A percentile compares a stretch with the other conserved stretches of the same genome.
Conservation (phyloP, 2,888 invertebrate genomes). For the Lasioglossum vierecki region DNA sequence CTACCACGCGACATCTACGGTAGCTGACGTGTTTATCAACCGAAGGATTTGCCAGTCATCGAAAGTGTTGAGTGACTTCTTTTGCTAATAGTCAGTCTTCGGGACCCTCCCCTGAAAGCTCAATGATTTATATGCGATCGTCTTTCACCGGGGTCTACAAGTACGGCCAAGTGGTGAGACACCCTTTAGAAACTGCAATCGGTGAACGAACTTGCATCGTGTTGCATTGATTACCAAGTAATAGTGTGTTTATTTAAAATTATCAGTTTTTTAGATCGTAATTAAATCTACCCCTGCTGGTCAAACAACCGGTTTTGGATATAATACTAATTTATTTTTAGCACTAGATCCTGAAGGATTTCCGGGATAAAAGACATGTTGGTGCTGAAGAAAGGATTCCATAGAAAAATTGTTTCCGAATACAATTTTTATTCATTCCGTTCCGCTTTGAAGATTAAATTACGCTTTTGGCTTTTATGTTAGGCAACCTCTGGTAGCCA, state of each 20-base stretch:
- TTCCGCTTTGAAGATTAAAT: neutral
- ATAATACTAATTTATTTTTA: no score
- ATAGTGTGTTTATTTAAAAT: neutral
- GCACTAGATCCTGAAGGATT: no score
- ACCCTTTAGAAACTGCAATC: neutral
- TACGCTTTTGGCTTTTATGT: neutral
- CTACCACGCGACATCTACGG: conserved; percentile 31
- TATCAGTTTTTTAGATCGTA: no score
- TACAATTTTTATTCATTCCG: neutral
- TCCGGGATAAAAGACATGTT: no score
- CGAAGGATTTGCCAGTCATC: conserved; percentile 41
- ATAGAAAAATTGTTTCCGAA: neutral
- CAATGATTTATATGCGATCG: neutral
- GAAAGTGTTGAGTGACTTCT: conserved; percentile 18
- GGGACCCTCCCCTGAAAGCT: neutral
- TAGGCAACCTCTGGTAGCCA: neutral
- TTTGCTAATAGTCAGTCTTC: neutral
- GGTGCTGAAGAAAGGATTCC: neutral
- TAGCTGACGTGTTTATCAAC: conserved; percentile 37
- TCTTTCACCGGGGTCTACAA: neutral
- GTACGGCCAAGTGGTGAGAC: neutral
- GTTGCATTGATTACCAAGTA: neutral
- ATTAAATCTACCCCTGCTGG: neutral
- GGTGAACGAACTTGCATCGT: neutral
- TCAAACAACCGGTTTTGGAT: neutral